Conservation (phyloP, 37 sponge, comb jelly and placozoan genomes). For the Eunapius fragilis region DNA sequence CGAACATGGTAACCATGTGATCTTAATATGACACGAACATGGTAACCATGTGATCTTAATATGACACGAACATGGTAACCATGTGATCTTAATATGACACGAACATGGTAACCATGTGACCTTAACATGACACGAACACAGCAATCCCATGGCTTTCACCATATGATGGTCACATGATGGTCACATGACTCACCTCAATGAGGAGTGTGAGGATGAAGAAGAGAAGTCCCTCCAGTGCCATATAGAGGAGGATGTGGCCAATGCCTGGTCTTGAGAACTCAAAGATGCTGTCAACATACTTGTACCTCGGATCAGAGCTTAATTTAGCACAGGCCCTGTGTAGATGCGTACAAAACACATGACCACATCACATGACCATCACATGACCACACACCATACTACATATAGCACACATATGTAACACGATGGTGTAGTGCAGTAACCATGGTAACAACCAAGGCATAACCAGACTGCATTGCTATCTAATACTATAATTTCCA, state of each 20-base stretch:
- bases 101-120: too few species aligned
- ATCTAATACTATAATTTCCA: too few species aligned
- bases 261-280: conserved; percentile 67
- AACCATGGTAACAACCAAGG: neutral
- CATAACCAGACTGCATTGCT: too few species aligned
- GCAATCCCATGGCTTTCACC: too few species aligned
- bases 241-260: conserved; percentile 59
- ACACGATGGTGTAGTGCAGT: too few species aligned
- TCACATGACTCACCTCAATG: conserved; percentile 60
- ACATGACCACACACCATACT: too few species aligned
- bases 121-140: too few species aligned
- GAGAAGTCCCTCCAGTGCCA: conserved; percentile 65
- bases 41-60: too few species aligned
- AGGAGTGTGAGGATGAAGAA: conserved; percentile 76
- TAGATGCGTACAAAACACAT: neutral
- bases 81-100: neutral
- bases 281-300: conserved; percentile 50
- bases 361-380: neutral
- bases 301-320: conserved; percentile 25
- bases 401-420: too few species aligned
- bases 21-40: too few species aligned
- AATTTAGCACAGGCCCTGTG: neutral
- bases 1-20: too few species aligned
- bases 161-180: neutral
- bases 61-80: neutral